Conservation (phyloP, 92 coral and sea anemone genomes). For the Epizoanthus fatuus region DNA sequence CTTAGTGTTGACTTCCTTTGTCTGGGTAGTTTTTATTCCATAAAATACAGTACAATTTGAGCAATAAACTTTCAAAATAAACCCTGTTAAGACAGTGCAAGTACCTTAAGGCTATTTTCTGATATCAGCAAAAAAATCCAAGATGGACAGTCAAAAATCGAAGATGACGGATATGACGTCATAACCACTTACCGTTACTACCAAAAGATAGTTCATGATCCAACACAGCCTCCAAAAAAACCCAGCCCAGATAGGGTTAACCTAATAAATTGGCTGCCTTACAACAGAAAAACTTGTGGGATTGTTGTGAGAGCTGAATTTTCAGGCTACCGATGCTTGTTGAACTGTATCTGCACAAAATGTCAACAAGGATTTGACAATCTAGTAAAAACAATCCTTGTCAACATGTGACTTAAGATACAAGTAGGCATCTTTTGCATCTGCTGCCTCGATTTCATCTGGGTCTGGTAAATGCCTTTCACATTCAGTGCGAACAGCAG, state of each 20-base stretch:
- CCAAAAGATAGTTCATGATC: neutral
- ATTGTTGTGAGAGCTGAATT: neutral
- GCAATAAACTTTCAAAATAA: too few relatives aligned
- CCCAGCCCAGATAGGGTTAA: slow-evolving; percentile 5
- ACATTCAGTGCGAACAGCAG: slow-evolving; percentile 35
- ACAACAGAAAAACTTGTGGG: neutral
- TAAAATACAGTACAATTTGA: too few relatives aligned
- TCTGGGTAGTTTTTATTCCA: too few relatives aligned
- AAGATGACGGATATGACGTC: neutral
- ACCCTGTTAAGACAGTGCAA: too few relatives aligned
- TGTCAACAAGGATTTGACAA: neutral
- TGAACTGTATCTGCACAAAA: slow-evolving; percentile 2
- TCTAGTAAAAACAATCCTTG: neutral
- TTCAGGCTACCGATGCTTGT: neutral
- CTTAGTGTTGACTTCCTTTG: too few relatives aligned
- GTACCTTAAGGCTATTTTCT: neutral
- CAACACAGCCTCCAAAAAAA: neutral
- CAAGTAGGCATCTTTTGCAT: slow-evolving; percentile 50
- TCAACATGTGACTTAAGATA: slow-evolving; percentile 38
- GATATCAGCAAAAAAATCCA: neutral
- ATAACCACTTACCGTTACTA: slow-evolving; percentile 2
- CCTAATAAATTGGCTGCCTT: neutral
- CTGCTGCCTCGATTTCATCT: slow-evolving; percentile 37
- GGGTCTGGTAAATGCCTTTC: slow-evolving; percentile 34
- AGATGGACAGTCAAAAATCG: neutral